Evolutionary conservation across 2,888 invertebrate genomes (phyloP).

Genomic region (Malthinus flaveolus): DNA sequence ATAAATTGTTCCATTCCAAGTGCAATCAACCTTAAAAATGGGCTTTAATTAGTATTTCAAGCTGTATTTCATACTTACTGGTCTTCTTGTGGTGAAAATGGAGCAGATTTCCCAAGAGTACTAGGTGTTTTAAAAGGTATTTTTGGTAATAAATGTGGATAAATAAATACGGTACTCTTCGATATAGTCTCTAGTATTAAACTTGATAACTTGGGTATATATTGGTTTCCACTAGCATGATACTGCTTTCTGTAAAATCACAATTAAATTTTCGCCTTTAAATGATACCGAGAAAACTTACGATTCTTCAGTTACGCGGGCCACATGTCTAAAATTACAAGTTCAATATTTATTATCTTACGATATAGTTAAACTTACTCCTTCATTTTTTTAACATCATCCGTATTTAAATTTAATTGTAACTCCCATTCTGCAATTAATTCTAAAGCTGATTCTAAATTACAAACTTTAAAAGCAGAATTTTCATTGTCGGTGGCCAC

Average conservation of each 20-base stretch:
- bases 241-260: constrained; percentile 40
- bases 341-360: not conserved
- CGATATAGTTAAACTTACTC: constrained; percentile 52
- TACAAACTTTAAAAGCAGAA: constrained; percentile 65
- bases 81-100: constrained; percentile 64
- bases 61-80: constrained; percentile 55
- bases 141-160: constrained; percentile 73
- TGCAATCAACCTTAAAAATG: constrained; percentile 64
- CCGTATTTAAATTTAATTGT: constrained; percentile 57
- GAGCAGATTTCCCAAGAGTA: constrained; percentile 32
- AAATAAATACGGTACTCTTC: constrained; percentile 70
- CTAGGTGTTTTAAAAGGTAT: constrained; percentile 60
- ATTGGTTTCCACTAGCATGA: constrained; percentile 40
- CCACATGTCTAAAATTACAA: constrained; percentile 56
- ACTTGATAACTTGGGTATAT: constrained; percentile 55
- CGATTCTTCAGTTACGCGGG: constrained; percentile 58
- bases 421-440: constrained; percentile 67
- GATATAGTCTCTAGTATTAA: constrained; percentile 61
- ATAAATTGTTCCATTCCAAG: constrained; percentile 76
- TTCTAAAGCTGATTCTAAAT: constrained; percentile 65
- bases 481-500: constrained; percentile 50
- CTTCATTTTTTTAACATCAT: constrained; percentile 60
- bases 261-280: not conserved
- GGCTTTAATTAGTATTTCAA: too few relatives aligned
- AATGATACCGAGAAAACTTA: constrained; percentile 50